Base-by-base conservation (phyloP, 2,797 vertebrate genomes). In the Falco rusticolus region DNA sequence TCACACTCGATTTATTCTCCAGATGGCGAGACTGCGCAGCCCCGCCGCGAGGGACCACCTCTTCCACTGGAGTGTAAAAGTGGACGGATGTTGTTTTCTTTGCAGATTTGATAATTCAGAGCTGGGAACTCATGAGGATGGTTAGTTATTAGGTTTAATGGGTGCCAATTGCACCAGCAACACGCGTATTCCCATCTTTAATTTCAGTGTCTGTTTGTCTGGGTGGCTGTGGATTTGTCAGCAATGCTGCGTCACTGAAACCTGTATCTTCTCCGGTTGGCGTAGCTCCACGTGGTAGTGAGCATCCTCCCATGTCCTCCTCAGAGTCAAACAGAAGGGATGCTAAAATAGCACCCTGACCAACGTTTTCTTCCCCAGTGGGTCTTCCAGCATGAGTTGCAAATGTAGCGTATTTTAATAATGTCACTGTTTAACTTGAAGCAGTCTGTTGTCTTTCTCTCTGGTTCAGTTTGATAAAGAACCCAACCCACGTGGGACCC, bases 1-100 rank as follows among this genome's bases (percentile, higher is more conserved):
- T 99, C 99, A 99, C 99, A 99, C 99, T 99, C 99, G 99, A 99
- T 99, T 99, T 99, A 99, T 99, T 99, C 99, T 99, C 99, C 99
- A 99, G 99, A 99, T 99, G 99, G 99, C 98, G 97, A 98, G 98
- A 99, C 98, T 98, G 98, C 97, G 97, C 98, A 98, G 98, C 98
- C 98, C 98, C 80, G 98, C 98, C 98, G 97, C 97, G 98, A 98
- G 98, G 99, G 99, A 99, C 99, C 98, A 98, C 98, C 98, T 98
- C 98, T 98, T 98, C 98, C 99, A 98, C 97, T 98, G 98, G 98
- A 98, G 98, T 99, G 98, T 98, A 98, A 99, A 99, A 98, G 98
- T 98, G 98, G 98, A 98, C 96, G 98, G 98, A 98, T 98, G 98
- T 99, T 99, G 98, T 99, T 99, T 99, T 98, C 98, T 97, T 98